phyloP scores from a whole-genome alignment of 2,113 vertebrate species.

The Pleuronectes platessa region DNA sequence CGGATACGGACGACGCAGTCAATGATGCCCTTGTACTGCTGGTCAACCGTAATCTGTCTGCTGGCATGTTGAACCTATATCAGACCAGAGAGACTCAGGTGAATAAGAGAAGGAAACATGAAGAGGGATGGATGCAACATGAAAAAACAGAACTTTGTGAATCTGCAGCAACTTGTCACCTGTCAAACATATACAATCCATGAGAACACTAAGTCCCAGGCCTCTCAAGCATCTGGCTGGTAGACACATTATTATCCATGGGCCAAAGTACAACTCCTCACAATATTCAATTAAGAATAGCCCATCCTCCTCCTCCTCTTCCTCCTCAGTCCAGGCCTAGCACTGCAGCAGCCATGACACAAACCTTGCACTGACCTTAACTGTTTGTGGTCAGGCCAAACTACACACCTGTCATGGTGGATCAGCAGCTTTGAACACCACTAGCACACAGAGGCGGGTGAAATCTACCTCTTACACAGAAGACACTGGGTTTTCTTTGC shows the following conservation, averaged over 20 bases:
- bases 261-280: slow-evolving; percentile 38
- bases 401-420: neutral
- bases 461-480: neutral
- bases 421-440: neutral
- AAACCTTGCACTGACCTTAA: slow-evolving; percentile 66
- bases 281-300: neutral
- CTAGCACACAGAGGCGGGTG: neutral
- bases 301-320: slow-evolving; percentile 22
- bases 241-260: slow-evolving; percentile 22
- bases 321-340: neutral
- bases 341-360: slow-evolving; percentile 20
- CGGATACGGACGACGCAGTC: slow-evolving; percentile 91
- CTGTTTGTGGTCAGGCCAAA: slow-evolving; percentile 13
- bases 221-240: neutral
- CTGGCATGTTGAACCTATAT: slow-evolving; percentile 91
- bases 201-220: neutral
- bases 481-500: neutral
- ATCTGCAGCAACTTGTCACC: too few species aligned
- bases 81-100: neutral
- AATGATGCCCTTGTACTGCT: slow-evolving; percentile 92
- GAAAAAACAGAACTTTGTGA: neutral
- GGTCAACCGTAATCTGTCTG: slow-evolving; percentile 88
- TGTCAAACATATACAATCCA: neutral
- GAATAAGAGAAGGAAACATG: neutral
- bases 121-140: neutral